Evolutionary conservation across 1,140 invertebrate species (phyloP).

Genomic region (Danaus melanippus): DNA sequence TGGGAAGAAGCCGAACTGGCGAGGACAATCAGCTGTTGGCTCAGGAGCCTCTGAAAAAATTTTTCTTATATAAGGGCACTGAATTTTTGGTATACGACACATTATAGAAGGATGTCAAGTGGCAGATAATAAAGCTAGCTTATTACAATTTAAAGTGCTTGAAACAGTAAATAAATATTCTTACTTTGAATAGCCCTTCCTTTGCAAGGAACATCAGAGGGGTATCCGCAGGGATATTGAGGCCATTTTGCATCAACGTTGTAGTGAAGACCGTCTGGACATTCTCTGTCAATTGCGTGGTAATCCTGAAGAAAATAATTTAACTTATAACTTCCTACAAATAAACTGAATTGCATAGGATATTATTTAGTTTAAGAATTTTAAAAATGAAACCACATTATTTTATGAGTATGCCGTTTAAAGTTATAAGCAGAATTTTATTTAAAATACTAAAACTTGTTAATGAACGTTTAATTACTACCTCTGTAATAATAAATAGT

Average conservation of each 20-base stretch:
- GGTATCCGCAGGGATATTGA: slow-evolving; percentile 85
- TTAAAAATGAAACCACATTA: too few relatives aligned
- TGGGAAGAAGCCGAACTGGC: slow-evolving; percentile 86
- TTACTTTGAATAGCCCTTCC: slow-evolving; percentile 78
- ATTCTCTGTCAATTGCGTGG: slow-evolving; percentile 44
- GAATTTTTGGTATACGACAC: too few relatives aligned
- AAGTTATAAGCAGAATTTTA: too few relatives aligned
- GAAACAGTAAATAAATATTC: slow-evolving; percentile 21
- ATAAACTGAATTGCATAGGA: background rate
- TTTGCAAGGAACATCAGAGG: slow-evolving; percentile 82
- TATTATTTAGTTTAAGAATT: too few relatives aligned
- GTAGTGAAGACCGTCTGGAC: slow-evolving; percentile 87
- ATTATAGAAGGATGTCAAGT: too few relatives aligned
- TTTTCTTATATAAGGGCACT: too few relatives aligned
- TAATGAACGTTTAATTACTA: too few relatives aligned
- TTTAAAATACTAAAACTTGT: too few relatives aligned
- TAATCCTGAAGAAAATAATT: slow-evolving; percentile 26
- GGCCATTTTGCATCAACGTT: slow-evolving; percentile 77
- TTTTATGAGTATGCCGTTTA: too few relatives aligned
- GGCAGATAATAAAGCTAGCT: too few relatives aligned
- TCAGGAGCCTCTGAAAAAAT: slow-evolving; percentile 45
- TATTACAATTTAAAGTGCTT: slow-evolving; percentile 19
- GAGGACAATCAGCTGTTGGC: slow-evolving; percentile 84
- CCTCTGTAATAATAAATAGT: too few relatives aligned
- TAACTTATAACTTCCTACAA: background rate